Conservation (phyloP, 2,797 vertebrate species). For the Rhinichthys osculus region DNA sequence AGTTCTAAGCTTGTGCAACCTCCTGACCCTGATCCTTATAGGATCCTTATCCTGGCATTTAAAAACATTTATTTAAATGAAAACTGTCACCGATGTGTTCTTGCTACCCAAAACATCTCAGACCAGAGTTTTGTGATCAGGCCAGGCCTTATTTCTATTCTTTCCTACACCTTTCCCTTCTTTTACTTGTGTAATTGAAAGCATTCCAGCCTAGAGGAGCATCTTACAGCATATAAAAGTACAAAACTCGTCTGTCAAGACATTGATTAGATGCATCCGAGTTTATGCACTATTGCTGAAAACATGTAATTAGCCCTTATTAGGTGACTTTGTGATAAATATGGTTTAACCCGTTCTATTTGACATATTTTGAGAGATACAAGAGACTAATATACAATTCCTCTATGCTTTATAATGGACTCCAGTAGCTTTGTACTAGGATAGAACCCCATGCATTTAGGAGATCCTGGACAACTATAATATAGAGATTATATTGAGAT, state of each 20-base stretch:
- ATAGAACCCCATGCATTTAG: not conserved
- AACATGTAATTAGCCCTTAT: constrained; percentile 1
- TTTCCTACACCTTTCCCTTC: not conserved
- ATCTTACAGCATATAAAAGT: not conserved
- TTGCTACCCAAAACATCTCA: not conserved
- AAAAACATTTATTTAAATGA: not conserved
- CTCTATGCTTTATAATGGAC: not conserved
- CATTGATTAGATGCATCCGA: not conserved
- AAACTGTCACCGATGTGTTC: not conserved
- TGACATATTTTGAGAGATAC: not conserved
- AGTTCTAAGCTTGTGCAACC: not conserved
- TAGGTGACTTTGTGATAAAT: not conserved
- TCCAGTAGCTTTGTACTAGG: not conserved
- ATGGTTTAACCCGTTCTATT: not conserved
- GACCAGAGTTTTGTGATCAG: not conserved
- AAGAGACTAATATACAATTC: not conserved
- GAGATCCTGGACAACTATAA: not conserved
- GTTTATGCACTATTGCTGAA: not conserved
- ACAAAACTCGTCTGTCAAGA: not conserved
- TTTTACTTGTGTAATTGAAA: not conserved
- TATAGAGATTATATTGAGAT: not conserved
- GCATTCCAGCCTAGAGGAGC: not conserved
- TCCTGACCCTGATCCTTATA: not conserved
- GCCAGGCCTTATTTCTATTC: not conserved
- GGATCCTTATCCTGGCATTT: no score